A percentile compares a stretch with the other conserved stretches of the same genome.
These are phyloP conservation scores for Coelopa frigida DNA, from an alignment of 1,140 invertebrate genomes.

Conservation along the genomic window DNA sequence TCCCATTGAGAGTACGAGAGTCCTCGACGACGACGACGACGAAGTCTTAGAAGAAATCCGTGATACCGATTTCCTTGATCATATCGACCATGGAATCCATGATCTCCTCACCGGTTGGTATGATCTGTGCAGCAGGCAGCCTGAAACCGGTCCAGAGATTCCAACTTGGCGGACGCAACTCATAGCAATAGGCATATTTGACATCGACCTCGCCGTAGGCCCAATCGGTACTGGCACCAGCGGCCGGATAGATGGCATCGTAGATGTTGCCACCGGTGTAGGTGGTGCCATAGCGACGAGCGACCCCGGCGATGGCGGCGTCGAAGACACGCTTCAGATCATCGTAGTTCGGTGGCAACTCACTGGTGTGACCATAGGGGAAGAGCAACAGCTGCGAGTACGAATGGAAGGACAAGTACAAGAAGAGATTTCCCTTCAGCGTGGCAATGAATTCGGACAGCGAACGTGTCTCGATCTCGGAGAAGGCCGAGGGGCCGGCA, in stretches of 20 bases:
- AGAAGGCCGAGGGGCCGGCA: slow-evolving; percentile 61
- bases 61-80: slow-evolving; percentile 29
- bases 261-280: slow-evolving; percentile 49
- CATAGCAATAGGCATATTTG: slow-evolving; percentile 61
- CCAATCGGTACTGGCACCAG: slow-evolving; percentile 64
- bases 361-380: slow-evolving; percentile 59
- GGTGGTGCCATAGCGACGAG: slow-evolving; percentile 55
- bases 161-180: slow-evolving; percentile 54
- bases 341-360: slow-evolving; percentile 54
- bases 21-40: no score
- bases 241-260: slow-evolving; percentile 43
- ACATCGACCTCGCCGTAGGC: slow-evolving; percentile 54
- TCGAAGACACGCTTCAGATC: slow-evolving; percentile 54
- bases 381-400: slow-evolving; percentile 66
- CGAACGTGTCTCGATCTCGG: slow-evolving; percentile 60
- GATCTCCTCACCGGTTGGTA: slow-evolving; percentile 48
- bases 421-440: slow-evolving; percentile 29
- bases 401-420: slow-evolving; percentile 62
- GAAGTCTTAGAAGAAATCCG: no score
- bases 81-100: slow-evolving; percentile 45
- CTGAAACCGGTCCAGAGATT: slow-evolving; percentile 57
- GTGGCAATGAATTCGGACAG: slow-evolving; percentile 30
- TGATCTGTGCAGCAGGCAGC: slow-evolving; percentile 60
- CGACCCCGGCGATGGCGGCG: slow-evolving; percentile 50
- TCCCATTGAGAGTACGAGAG: no score